Evolutionary conservation across 1,140 invertebrate genomes (phyloP), one percentile per base, ranked within the genome.

Genomic region (Cyrtorhinus lividipennis): DNA sequence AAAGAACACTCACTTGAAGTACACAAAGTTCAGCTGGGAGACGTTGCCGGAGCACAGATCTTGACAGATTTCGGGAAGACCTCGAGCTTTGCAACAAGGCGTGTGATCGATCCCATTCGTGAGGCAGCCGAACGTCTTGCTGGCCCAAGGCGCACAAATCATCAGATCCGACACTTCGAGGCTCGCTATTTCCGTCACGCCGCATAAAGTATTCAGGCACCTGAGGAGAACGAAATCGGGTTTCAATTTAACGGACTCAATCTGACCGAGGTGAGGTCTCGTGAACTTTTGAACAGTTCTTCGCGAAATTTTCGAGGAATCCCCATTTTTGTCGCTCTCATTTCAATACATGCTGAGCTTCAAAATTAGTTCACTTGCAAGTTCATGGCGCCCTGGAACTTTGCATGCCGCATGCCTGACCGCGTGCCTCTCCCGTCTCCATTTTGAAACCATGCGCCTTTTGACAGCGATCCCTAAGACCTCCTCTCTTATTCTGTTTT

Each of bases 101-200:
- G 84, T 85, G 73, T 90, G 88, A 74, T 91, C 87, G 63, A 85
- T 79, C 1, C 85, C 84, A 68, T 90, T 87, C 15, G 86, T 82
- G 58, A 91, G 74, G 70, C 88, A 91, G 1, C 80, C 80, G 69
- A 90, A 90, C 1, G 86, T 87, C 22, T 83, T 81, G 0, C 82
- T 79, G 1, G 86, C 85, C 85, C 86, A 90, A 0, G 88, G 86
- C 0, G 88, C 88, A 72, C 88, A 91, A 25, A 90, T 88, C 83
- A 91, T 89, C 67, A 90, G 75, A 72, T 90, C 87, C 63, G 80
- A 79, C 26, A 85, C 75, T 64, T 80, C 80, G 1, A 80, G 78
- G 25, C 77, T 72, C 58, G 79, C 78, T 1, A 80, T 76, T 62
- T 82, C 78, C 23, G 80, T 78, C 0, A 87, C 86, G 71, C 90